phyloP scores from a whole-genome alignment of 2,888 invertebrate genomes.

The Epirrita christyi region DNA sequence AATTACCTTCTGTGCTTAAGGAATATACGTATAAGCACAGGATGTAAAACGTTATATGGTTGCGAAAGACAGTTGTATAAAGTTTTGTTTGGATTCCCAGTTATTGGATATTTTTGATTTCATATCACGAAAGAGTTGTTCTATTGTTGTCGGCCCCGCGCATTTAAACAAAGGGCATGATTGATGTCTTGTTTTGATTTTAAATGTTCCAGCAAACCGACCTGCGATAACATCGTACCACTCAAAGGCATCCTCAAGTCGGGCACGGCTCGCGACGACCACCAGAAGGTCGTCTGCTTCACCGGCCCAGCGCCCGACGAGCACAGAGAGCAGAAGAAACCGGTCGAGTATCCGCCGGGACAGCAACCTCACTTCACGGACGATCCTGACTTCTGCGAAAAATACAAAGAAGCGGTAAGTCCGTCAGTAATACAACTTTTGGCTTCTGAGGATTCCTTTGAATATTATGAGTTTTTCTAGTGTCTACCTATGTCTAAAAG shows the following conservation, averaged over 20 bases:
- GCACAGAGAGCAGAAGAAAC: slow-evolving; percentile 45
- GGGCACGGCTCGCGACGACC: slow-evolving; percentile 68
- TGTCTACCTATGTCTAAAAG: too few relatives aligned
- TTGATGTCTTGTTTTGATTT: neutral
- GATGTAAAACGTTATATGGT: too few relatives aligned
- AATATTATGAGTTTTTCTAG: too few relatives aligned
- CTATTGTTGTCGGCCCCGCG: too few relatives aligned
- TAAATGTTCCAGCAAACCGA: slow-evolving; percentile 58
- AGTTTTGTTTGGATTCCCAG: too few relatives aligned
- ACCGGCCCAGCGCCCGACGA: slow-evolving; percentile 70
- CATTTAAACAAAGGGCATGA: too few relatives aligned
- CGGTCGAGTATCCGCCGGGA: slow-evolving; percentile 54
- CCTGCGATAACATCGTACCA: slow-evolving; percentile 63
- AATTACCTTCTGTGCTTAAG: too few relatives aligned
- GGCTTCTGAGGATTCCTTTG: too few relatives aligned
- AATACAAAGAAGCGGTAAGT: slow-evolving; percentile 61
- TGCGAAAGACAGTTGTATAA: too few relatives aligned
- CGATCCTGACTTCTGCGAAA: slow-evolving; percentile 65
- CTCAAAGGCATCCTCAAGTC: slow-evolving; percentile 77
- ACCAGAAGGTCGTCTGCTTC: slow-evolving; percentile 80
- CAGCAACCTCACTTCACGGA: slow-evolving; percentile 66
- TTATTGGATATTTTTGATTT: too few relatives aligned
- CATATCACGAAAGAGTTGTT: too few relatives aligned
- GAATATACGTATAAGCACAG: too few relatives aligned
- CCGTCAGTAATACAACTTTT: neutral